These are phyloP conservation scores for Chloroceryle inda DNA, from an alignment of 2,797 vertebrate genomes.

Conservation along the genomic window DNA sequence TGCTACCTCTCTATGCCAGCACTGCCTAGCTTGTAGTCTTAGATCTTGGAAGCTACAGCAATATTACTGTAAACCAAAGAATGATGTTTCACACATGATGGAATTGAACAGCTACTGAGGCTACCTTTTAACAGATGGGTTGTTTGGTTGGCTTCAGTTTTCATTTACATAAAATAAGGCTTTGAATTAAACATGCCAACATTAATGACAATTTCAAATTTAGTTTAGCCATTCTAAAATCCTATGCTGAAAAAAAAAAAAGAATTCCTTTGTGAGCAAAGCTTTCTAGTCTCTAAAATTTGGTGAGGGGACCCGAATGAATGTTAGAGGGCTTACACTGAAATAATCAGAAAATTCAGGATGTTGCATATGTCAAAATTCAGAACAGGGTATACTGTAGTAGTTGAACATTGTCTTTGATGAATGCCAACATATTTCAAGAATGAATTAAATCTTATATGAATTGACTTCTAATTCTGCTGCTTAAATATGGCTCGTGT, in stretches of 20 bases:
- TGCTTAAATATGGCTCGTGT: background rate
- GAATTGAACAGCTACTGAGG: background rate
- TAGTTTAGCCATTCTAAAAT: background rate
- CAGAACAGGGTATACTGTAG: background rate
- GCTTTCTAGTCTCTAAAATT: background rate
- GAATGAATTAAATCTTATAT: accelerated
- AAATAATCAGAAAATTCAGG: background rate
- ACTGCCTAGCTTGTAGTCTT: background rate
- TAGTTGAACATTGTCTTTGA: background rate
- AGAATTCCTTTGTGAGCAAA: background rate
- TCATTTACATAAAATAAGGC: background rate
- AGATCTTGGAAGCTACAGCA: background rate
- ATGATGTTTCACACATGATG: accelerated
- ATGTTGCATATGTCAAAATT: background rate
- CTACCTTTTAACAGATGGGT: background rate
- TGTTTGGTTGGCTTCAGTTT: background rate
- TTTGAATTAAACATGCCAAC: background rate
- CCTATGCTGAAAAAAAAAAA: background rate
- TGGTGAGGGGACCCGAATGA: background rate
- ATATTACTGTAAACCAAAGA: background rate
- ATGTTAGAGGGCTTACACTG: background rate
- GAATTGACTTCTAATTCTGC: background rate
- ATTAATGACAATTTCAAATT: background rate
- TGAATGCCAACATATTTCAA: background rate
- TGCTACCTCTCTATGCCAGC: background rate